Percentiles rank a stretch among this genome's conserved stretches.
Conservation (phyloP, 2,113 vertebrate species). For the Onychostoma macrolepis region DNA sequence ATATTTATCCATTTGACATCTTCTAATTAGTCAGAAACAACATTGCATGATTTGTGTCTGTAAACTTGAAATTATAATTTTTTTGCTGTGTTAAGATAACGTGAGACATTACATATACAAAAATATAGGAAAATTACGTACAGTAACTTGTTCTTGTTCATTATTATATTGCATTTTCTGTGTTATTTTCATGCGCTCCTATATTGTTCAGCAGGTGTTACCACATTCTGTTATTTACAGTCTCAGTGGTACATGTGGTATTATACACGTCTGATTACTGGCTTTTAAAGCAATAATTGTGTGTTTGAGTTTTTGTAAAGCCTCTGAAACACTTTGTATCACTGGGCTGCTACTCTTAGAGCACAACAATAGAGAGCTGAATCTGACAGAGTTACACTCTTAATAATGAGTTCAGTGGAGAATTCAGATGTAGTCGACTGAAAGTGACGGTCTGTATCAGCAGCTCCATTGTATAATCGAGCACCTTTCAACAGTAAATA, state of each 20-base stretch:
- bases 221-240: background rate
- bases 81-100: no score
- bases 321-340: background rate
- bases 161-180: background rate
- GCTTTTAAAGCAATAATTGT: no score
- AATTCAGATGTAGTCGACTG: background rate
- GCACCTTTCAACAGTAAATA: background rate
- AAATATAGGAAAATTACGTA: no score
- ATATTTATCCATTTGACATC: no score
- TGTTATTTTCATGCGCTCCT: background rate
- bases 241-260: background rate
- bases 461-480: background rate
- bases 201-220: background rate
- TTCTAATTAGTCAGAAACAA: no score
- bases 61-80: no score
- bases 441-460: background rate
- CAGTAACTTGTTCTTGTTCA: no score
- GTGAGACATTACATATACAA: no score
- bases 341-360: background rate
- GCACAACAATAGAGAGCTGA: no score
- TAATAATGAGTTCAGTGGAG: background rate
- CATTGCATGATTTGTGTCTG: no score
- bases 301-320: background rate
- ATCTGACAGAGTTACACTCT: background rate
- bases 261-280: background rate